phyloP scores from a whole-genome alignment of 2,113 vertebrate species.

The Planiliza haematocheilus region DNA sequence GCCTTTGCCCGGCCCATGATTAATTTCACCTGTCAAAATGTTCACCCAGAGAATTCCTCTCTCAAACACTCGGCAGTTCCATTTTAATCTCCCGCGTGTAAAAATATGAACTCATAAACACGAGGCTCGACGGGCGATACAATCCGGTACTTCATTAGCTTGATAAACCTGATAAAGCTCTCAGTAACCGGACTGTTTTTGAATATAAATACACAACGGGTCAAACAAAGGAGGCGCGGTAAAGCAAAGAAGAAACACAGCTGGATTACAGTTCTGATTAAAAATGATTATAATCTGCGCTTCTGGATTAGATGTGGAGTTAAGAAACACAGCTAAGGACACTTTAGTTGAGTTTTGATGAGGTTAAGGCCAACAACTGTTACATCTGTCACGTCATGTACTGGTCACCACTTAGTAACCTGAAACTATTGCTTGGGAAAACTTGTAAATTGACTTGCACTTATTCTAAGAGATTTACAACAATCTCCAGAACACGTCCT shows the following conservation, averaged over 20 bases:
- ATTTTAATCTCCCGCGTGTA: conserved; percentile 61
- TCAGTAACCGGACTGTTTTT: conserved; percentile 17
- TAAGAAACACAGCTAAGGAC: neutral
- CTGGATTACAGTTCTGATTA: neutral
- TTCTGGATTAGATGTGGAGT: neutral
- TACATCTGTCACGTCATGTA: neutral
- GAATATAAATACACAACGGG: conserved; percentile 11
- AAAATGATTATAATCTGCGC: neutral
- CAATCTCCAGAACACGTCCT: conserved; percentile 21
- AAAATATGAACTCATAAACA: conserved; percentile 58
- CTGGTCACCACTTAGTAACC: neutral
- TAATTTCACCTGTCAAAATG: conserved; percentile 77
- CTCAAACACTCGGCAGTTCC: conserved; percentile 49
- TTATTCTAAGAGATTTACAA: neutral
- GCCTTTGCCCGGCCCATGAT: conserved; percentile 58
- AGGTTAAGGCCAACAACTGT: neutral
- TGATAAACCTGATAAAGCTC: conserved; percentile 26
- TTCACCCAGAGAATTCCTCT: conserved; percentile 68
- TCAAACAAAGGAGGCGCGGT: neutral
- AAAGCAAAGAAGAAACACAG: neutral
- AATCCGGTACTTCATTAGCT: conserved; percentile 38
- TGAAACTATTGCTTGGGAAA: neutral
- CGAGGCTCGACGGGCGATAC: conserved; percentile 20
- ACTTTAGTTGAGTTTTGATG: conserved; percentile 4
- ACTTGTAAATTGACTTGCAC: conserved; percentile 9